Conservation (phyloP, 2,113 vertebrate genomes). For the Eulemur rufifrons region DNA sequence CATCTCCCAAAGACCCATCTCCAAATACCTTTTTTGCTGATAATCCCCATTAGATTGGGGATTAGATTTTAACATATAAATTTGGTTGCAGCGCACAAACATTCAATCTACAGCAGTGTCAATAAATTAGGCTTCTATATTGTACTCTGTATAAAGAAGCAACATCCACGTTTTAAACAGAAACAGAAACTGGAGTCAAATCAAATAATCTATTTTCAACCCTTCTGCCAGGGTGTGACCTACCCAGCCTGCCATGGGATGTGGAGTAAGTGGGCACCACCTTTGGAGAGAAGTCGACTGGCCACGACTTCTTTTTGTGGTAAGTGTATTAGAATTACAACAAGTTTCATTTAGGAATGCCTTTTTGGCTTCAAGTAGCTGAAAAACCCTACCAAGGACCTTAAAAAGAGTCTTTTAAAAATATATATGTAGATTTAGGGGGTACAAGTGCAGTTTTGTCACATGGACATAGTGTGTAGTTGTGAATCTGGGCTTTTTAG, state of each 20-base stretch:
- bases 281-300: slow-evolving; percentile 95
- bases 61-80: neutral
- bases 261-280: slow-evolving; percentile 99
- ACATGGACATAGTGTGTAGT: too few relatives aligned
- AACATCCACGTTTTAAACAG: neutral
- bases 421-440: too few relatives aligned
- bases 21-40: neutral
- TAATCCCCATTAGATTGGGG: too few relatives aligned
- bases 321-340: slow-evolving; percentile 79
- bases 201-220: slow-evolving; percentile 17
- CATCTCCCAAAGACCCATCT: neutral
- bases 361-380: neutral
- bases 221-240: slow-evolving; percentile 92
- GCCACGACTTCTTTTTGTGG: slow-evolving; percentile 98
- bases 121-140: neutral
- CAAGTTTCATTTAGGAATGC: neutral
- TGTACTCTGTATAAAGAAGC: neutral
- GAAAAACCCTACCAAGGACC: neutral
- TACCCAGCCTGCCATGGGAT: slow-evolving; percentile 98
- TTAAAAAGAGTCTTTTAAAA: neutral
- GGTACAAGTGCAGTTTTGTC: too few relatives aligned
- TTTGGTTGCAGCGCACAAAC: neutral
- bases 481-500: too few relatives aligned
- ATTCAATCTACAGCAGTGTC: neutral
- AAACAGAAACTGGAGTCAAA: neutral